These are phyloP conservation scores for Trididemnum miniatum DNA, from an alignment of 23 tunicate genomes.

Conservation along the genomic window DNA sequence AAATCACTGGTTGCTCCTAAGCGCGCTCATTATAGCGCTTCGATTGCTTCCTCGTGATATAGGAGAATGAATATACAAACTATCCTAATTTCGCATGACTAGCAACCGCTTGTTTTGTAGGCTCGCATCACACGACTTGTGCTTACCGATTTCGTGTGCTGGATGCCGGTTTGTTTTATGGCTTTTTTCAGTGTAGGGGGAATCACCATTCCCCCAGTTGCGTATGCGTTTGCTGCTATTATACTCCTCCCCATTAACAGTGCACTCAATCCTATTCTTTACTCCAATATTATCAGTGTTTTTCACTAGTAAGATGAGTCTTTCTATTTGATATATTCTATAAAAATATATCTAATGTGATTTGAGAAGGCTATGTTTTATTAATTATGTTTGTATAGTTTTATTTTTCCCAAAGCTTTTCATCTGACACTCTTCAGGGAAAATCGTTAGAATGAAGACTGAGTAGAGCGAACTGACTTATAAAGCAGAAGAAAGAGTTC, in stretches of 20 bases:
- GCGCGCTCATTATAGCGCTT: no score
- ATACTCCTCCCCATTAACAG: constrained; percentile 82
- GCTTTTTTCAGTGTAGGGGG: constrained; percentile 63
- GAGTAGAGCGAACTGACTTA: no score
- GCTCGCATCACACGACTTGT: constrained; percentile 83
- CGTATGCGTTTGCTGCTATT: constrained; percentile 75
- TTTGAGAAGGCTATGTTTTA: background rate
- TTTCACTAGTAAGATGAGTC: constrained; percentile 44
- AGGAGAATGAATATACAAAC: no score
- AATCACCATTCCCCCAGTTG: constrained; percentile 48
- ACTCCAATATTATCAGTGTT: constrained; percentile 60
- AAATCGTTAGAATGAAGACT: no score
- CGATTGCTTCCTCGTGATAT: no score
- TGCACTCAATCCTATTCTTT: constrained; percentile 84
- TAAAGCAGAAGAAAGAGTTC: no score
- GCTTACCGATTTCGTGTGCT: constrained; percentile 64
- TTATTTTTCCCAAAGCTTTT: background rate
- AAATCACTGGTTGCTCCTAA: no score
- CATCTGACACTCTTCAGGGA: background rate
- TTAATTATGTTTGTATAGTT: background rate
- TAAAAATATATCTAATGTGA: background rate
- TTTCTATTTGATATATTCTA: background rate
- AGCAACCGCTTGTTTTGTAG: no score
- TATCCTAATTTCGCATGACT: no score
- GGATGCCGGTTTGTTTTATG: constrained; percentile 83